phyloP scores from a whole-genome alignment of 2,113 vertebrate genomes.

The Prunella himalayana region DNA sequence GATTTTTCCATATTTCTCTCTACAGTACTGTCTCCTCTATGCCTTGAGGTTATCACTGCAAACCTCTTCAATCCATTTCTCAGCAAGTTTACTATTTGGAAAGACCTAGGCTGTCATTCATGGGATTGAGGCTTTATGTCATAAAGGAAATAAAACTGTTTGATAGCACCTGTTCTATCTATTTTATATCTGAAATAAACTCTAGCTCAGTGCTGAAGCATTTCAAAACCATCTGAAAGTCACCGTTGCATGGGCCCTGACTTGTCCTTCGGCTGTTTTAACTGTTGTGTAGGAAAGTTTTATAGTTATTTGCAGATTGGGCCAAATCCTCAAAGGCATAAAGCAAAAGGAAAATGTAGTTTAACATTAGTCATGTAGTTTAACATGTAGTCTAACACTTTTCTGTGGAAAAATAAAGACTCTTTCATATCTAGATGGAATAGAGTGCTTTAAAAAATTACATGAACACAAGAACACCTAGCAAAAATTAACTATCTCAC shows the following conservation, averaged over 20 bases:
- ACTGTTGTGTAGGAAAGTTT: neutral
- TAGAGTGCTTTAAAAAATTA: neutral
- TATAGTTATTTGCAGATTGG: neutral
- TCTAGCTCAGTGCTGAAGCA: neutral
- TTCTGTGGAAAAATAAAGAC: neutral
- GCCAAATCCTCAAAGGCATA: neutral
- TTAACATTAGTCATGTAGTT: too few relatives aligned
- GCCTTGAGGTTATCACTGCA: neutral
- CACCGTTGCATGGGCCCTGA: neutral
- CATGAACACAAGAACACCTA: neutral
- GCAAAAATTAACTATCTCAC: neutral
- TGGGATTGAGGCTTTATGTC: slow-evolving; percentile 23
- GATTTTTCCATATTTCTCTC: neutral
- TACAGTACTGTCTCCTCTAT: neutral
- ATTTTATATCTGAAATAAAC: slow-evolving; percentile 65
- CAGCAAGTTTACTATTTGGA: slow-evolving; percentile 18
- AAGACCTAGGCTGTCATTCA: slow-evolving; percentile 28
- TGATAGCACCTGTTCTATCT: slow-evolving; percentile 23
- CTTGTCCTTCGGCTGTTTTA: neutral
- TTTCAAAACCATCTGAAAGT: slow-evolving; percentile 21
- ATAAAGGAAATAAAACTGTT: slow-evolving; percentile 43
- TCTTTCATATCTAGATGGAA: neutral
- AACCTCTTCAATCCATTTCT: neutral
- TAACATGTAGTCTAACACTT: neutral
- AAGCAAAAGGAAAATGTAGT: neutral